Base-by-base conservation (phyloP, 2,888 invertebrate genomes). In the Folsomia manolachei region DNA sequence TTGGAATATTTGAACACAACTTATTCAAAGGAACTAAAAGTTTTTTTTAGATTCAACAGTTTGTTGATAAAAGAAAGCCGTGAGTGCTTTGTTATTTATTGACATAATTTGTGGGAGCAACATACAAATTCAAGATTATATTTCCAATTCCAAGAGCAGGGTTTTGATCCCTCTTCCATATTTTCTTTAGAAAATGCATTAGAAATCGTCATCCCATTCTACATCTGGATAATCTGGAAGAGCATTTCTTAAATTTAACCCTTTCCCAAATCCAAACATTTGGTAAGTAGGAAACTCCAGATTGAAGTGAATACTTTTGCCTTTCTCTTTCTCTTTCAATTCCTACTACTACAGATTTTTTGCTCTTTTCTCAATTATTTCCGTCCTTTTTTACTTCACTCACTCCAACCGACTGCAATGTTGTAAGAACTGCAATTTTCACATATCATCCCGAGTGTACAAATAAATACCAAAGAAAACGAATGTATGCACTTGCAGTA, bases 321-420 rank as follows among this genome's bases (percentile, higher is more conserved):
- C 39, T 39, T 39, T 39, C 39, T 39, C 39, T 39, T 39, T 39
- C 39, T 39, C 39, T 39, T 39, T 39, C 39, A 39, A n/a, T n/a
- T n/a, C n/a, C 53, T 27, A 21, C 61, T 23, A 66, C 66, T 61
- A 66, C 65, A 66, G 39, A 52, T 66, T 66, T 66, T 66, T 66
- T 66, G 65, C 65, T 66, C 65, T 66, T 66, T 66, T 66, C 65
- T 66, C 74, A 68, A 72, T 75, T 68, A 71, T 69, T 75, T 70
- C 75, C 69, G 72, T 75, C 69, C 66, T 74, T 70, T 70, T 70
- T 71, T 72, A 70, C 71, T n/a, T n/a, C 63, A 71, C 65, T 69
- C 39, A 39, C 14, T 39, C 39, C 69, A 73, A 71, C 71, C 73
- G 71, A 69, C 71, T 71, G 68, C 64, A 71, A 73, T 39, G 7